Evolutionary conservation across 1,140 invertebrate genomes (phyloP).

Genomic region (Camponotus vicinus): DNA sequence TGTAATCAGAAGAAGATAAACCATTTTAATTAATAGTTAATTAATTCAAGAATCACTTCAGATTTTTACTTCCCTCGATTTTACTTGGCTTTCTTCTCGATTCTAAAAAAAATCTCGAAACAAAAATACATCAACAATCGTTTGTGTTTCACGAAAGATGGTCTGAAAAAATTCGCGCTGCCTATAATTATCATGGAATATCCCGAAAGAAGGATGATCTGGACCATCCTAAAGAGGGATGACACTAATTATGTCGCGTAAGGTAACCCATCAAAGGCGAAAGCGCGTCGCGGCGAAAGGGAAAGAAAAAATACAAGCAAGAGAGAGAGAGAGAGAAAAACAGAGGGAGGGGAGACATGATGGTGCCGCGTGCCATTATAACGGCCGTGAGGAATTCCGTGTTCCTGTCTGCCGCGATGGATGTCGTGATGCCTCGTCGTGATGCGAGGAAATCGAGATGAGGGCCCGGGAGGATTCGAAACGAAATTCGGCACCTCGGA

Average conservation of each 20-base stretch:
- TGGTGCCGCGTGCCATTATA: slow-evolving; percentile 11
- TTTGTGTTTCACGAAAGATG: too few relatives aligned
- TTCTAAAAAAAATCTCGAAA: too few relatives aligned
- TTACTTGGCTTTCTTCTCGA: too few relatives aligned
- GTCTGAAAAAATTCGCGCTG: too few relatives aligned
- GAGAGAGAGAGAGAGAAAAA: slow-evolving; percentile 7
- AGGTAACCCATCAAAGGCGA: slow-evolving; percentile 55
- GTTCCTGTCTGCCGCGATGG: slow-evolving; percentile 15
- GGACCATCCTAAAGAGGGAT: background rate
- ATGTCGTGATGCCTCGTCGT: slow-evolving; percentile 21
- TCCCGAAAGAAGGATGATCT: background rate
- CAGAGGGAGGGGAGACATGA: background rate
- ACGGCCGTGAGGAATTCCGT: slow-evolving; percentile 50
- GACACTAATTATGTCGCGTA: slow-evolving; percentile 39
- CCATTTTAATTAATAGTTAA: too few relatives aligned
- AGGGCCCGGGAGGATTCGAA: slow-evolving; percentile 52
- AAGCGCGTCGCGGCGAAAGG: background rate
- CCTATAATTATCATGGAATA: too few relatives aligned
- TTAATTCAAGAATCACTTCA: too few relatives aligned
- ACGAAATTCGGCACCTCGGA: slow-evolving; percentile 57
- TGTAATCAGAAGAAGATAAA: too few relatives aligned
- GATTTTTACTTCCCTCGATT: too few relatives aligned
- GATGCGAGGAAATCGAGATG: slow-evolving; percentile 48
- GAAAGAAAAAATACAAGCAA: background rate
- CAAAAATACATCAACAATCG: too few relatives aligned